Evolutionary conservation across 2,888 invertebrate genomes (phyloP).

Genomic region (Teinopalpus imperialis): DNA sequence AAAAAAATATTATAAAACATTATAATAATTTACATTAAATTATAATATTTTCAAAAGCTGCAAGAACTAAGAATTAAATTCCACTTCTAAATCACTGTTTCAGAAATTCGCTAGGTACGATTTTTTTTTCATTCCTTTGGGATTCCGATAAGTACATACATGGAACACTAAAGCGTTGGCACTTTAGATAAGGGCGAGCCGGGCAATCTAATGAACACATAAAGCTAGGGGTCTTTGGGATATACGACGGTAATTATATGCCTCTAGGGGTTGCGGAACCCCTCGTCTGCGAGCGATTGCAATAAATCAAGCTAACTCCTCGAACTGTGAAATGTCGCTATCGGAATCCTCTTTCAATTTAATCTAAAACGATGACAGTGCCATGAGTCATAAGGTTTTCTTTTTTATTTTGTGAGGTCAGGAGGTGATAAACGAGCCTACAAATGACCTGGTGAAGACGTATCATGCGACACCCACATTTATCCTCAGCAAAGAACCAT

Average conservation of each 20-base stretch:
- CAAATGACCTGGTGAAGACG: no score
- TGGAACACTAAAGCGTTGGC: slow-evolving; percentile 24
- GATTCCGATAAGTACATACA: slow-evolving; percentile 17
- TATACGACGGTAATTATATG: slow-evolving; percentile 50
- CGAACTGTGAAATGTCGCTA: slow-evolving; percentile 46
- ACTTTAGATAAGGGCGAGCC: slow-evolving; percentile 26
- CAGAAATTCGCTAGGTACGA: no score
- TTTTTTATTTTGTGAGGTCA: no score
- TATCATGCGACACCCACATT: no score
- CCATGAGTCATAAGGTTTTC: slow-evolving; percentile 3
- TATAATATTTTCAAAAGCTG: no score
- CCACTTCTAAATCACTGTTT: no score
- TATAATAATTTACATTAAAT: no score
- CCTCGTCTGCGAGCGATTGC: slow-evolving; percentile 39
- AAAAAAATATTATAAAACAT: no score
- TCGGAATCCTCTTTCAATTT: slow-evolving; percentile 35
- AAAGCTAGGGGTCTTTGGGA: slow-evolving; percentile 34
- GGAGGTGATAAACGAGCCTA: no score
- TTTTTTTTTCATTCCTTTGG: slow-evolving; percentile 11
- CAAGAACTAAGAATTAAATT: no score
- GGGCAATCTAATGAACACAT: slow-evolving; percentile 30
- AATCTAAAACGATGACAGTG: slow-evolving; percentile 11
- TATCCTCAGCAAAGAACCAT: no score
- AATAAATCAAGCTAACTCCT: slow-evolving; percentile 66
- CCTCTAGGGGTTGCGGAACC: slow-evolving; percentile 49